Base-by-base conservation (phyloP, 2,113 vertebrate genomes). In the Albula glossodonta region DNA sequence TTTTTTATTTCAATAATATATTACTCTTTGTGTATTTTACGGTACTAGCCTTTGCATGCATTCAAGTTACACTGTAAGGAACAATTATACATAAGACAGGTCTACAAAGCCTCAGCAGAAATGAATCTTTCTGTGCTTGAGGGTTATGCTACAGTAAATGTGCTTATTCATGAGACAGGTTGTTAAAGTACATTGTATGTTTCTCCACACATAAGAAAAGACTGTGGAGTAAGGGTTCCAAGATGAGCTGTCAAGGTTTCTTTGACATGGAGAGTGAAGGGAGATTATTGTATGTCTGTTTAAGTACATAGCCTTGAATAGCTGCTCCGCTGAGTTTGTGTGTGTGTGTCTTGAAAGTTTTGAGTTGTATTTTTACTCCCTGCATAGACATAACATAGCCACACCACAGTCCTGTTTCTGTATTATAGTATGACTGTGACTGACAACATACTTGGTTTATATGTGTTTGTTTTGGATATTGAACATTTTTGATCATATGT, bases 21-120 rank as follows among this genome's bases (percentile, higher is more conserved):
- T 60, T 77, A 51, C 48, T 79, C 80, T 56, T 86, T 5, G 48
- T 84, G 48, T 84, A 51, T 79, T 50, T 79, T 70, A 80, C 57
- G n/a, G 53, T 60, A 15, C 82, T 80, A 66, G 82, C n/a, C 53
- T 83, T 52, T 83, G 50, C 74, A 66, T 70, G 86, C 86, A 83
- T 53, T 50, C 66, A 51, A 82, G 82, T 56, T 79, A 48, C 70
- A 83, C 22, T 7, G 60, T 25, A 41, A 53, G 52, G 41, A 51
- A 11, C 31, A 12, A 48, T 57, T 41, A 15, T 74, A 74, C 63
- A 70, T 2, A 17, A 50, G 31, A 80, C 22, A 50, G 49, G 56
- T 66, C 13, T 49, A n/a, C 2, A 66, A 15, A 50, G 78, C 84
- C 41, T 60, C 78, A 50, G 51, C 6, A 52, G 31, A 31, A 17